These are phyloP conservation scores for Antheraea pernyi DNA, from an alignment of 1,140 invertebrate species.

Conservation along the genomic window DNA sequence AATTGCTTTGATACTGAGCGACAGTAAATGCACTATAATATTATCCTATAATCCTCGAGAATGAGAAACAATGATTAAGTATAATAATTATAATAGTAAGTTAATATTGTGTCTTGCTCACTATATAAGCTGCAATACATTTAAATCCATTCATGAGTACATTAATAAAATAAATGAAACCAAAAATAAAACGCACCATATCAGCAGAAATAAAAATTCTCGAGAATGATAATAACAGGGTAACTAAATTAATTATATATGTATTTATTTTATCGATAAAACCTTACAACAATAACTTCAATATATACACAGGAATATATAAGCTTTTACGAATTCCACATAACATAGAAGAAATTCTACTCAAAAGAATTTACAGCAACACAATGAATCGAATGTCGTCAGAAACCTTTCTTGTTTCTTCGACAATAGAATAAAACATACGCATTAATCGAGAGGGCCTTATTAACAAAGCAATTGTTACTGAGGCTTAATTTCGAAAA, in stretches of 20 bases:
- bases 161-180: too few relatives aligned
- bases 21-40: too few relatives aligned
- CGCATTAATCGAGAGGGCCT: constrained; percentile 52
- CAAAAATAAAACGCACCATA: too few relatives aligned
- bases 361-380: constrained; percentile 24
- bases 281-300: neutral
- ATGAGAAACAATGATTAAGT: too few relatives aligned
- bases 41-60: too few relatives aligned
- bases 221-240: too few relatives aligned
- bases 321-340: neutral
- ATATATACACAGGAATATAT: neutral
- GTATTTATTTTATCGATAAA: neutral
- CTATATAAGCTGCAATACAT: too few relatives aligned
- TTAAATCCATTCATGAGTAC: too few relatives aligned
- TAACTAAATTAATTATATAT: neutral
- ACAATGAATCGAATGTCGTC: constrained; percentile 25
- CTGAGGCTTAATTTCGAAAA: constrained; percentile 67
- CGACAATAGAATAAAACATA: constrained; percentile 46
- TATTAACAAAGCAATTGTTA: constrained; percentile 71
- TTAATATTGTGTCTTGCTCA: too few relatives aligned
- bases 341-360: constrained; percentile 12
- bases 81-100: too few relatives aligned
- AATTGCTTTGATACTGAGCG: too few relatives aligned
- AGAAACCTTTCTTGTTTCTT: constrained; percentile 31
- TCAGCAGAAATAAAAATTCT: too few relatives aligned